Base-by-base conservation (phyloP, 2,797 vertebrate species). In the Danio tinwini region DNA sequence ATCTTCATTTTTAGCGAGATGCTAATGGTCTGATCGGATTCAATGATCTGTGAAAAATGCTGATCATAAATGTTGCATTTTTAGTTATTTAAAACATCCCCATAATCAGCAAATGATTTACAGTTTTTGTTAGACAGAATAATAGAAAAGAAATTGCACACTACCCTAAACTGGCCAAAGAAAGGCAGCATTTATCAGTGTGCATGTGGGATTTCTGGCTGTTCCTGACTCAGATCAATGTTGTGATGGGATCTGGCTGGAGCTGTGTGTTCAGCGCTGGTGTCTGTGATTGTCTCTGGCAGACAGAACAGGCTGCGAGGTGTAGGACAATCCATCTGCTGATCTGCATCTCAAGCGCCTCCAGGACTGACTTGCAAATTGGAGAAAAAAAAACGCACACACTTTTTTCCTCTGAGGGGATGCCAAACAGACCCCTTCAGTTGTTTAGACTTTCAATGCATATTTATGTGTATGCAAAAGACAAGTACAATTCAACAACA, bases 321-420 rank as follows among this genome's bases (percentile, higher is more conserved):
- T 64, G 74, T 64, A 47, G 47, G 74, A 53, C 61, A 50, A 29
- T 64, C 61, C 61, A 76, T 76, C 74, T 64, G 61, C 61, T 53
- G 37, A 76, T 53, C 74, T 55, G 37, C 49, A 53, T 64, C n/a
- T 53, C n/a, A 64, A 64, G 47, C 10, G 74, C n/a, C 39, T 76
- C 37, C 9, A 65, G 74, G 29, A 44, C 49, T 52, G 47, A 44
- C n/a, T 45, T 63, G 39, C 19, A 72, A 56, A 78, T 70, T 40
- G 8, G 81, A 86, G 81, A 85, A 80, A 75, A 74, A 67, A 61
- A 84, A 42, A 75, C 62, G 17, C 45, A 67, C 69, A 55, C 64
- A n/a, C n/a, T n/a, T 9, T 68, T 52, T 65, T 37, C 55, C n/a
- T 55, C 50, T 2, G 5, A 52, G 47, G 47, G 47, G 45, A 77